phyloP scores from a whole-genome alignment of 2,888 invertebrate genomes.

The Drosophila emarginata region DNA sequence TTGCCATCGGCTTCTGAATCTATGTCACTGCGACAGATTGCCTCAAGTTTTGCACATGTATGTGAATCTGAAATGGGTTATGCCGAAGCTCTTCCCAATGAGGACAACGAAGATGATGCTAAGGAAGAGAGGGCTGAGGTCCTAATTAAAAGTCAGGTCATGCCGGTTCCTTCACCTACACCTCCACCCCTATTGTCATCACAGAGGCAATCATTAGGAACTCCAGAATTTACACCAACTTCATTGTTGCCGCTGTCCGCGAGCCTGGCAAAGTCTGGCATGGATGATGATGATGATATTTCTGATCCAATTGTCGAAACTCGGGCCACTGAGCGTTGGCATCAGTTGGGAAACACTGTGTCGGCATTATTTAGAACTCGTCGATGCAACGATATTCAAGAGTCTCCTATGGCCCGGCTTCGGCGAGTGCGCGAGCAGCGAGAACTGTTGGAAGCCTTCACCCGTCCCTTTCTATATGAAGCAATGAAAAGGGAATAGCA shows the following conservation, averaged over 20 bases:
- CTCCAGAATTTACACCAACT: not conserved
- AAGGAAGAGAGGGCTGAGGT: constrained; percentile 55
- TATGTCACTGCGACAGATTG: constrained; percentile 51
- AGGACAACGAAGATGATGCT: constrained; percentile 57
- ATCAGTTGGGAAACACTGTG: constrained; percentile 56
- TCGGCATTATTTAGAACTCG: constrained; percentile 61
- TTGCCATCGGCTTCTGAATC: not conserved
- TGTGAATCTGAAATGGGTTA: constrained; percentile 44
- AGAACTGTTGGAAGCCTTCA: constrained; percentile 59
- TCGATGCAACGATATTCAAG: constrained; percentile 33
- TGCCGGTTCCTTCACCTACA: constrained; percentile 5
- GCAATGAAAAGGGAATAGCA: constrained; percentile 16
- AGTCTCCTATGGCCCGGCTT: constrained; percentile 46
- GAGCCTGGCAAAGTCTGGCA: too few species aligned
- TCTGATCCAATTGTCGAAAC: constrained; percentile 13
- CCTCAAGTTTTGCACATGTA: constrained; percentile 62
- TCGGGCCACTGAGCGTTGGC: constrained; percentile 58
- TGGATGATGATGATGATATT: not conserved
- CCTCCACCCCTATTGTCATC: not conserved
- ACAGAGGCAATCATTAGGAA: not conserved
- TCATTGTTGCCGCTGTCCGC: not conserved
- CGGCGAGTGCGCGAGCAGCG: constrained; percentile 60
- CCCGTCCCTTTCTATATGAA: constrained; percentile 59
- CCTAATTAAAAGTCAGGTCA: constrained; percentile 51
- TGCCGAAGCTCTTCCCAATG: constrained; percentile 43